Percentiles rank a stretch among this genome's conserved stretches.
phyloP scores from a whole-genome alignment of 2,113 vertebrate species.

The Heterochromis multidens region DNA sequence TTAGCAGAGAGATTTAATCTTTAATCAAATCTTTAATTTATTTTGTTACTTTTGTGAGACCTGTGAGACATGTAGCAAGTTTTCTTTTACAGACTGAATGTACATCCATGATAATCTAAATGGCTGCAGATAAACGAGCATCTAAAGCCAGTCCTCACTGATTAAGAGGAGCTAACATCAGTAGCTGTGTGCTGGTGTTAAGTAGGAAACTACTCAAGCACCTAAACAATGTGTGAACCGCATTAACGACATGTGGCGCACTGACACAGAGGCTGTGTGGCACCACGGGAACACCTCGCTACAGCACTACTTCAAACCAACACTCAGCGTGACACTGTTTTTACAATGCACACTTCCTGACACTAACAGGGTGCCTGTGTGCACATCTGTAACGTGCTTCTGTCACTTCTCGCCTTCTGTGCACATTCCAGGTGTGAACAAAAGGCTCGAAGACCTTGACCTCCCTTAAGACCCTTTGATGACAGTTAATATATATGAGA shows the following conservation, averaged over 20 bases:
- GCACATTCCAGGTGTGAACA: constrained; percentile 52
- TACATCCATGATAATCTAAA: not conserved
- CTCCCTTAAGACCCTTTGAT: not conserved
- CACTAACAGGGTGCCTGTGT: constrained; percentile 57
- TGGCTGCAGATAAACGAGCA: not conserved
- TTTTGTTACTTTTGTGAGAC: not conserved
- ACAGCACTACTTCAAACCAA: constrained; percentile 57
- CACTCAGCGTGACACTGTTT: constrained; percentile 40
- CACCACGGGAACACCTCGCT: constrained; percentile 44
- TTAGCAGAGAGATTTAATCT: not conserved
- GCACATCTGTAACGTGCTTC: not conserved
- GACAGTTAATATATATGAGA: not conserved
- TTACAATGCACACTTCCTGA: constrained; percentile 68
- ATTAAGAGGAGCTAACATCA: not conserved
- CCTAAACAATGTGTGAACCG: constrained; percentile 52
- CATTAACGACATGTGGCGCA: constrained; percentile 47
- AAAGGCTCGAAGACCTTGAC: constrained; percentile 3
- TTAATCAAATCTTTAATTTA: not conserved
- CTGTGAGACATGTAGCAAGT: not conserved
- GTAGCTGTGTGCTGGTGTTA: constrained; percentile 19
- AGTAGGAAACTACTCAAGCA: constrained; percentile 32
- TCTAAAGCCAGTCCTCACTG: not conserved
- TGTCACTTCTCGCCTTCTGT: constrained; percentile 53
- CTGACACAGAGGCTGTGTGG: constrained; percentile 27
- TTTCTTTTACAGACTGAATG: not conserved